Base-by-base conservation (phyloP, 2,888 invertebrate genomes). In the Euphydryas editha region DNA sequence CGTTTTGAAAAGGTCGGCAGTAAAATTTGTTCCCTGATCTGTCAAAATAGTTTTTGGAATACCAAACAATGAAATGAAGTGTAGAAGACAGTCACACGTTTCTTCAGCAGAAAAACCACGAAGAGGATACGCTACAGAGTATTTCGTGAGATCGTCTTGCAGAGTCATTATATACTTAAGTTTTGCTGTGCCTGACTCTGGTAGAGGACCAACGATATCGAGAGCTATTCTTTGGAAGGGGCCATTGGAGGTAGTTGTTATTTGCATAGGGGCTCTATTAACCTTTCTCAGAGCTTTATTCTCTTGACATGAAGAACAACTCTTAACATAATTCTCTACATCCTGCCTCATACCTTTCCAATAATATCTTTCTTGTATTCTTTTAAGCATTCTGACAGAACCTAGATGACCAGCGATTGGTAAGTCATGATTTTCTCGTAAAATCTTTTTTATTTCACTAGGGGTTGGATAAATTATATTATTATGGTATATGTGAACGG, bases 301-400 rank as follows among this genome's bases (percentile, higher is more conserved):
- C 11, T 0, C 11, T 42, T 68, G 71, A 21, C 72, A 72, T 2
- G 11, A 7, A 0, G 1, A 39, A 49, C 70, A 72, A 0, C 47
- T 54, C 24, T 66, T 69, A 1, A 72, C 70, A 55, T 68, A 72
- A 11, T 24, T 55, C 62, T 65, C 65, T 24, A 67, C 71, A 8
- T 79, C 77, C 0, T n/a, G 24, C 1, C 68, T 44, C 75, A 76
- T 76, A 7, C 20, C 15, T 60, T 75, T 75, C 75, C 75, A 76
- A 10, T 65, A 74, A 58, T 63, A 77, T 17, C 18, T 20, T 59
- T 73, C 71, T 59, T 67, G 54, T 1, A 76, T 63, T 55, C 67
- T 51, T 0, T 65, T 65, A 24, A 30, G 62, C 76, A 76, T 76
- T 42, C 73, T 17, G 0, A 10, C 21, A 3, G 68, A 66, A 0